Evolutionary conservation across 2,113 vertebrate species (phyloP).

Genomic region (Daphoenositta chrysoptera): DNA sequence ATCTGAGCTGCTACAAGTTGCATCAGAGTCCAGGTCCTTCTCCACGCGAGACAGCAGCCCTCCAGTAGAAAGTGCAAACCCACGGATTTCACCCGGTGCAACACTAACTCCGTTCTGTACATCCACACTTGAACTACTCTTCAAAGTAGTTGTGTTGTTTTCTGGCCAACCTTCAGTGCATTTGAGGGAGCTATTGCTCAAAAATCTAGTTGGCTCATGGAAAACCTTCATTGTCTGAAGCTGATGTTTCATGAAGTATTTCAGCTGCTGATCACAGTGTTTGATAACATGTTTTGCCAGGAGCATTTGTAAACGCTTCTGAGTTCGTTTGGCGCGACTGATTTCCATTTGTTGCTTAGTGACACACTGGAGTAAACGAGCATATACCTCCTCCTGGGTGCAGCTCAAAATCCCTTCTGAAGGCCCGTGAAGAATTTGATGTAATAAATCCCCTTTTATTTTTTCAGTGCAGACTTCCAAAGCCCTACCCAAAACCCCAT

Average conservation of each 20-base stretch:
- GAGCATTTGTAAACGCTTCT: constrained; percentile 82
- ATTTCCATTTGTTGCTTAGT: constrained; percentile 79
- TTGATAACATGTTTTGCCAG: constrained; percentile 80
- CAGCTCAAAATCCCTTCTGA: constrained; percentile 45
- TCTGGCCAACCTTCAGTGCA: constrained; percentile 58
- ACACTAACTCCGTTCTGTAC: constrained; percentile 22
- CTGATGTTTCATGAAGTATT: constrained; percentile 75
- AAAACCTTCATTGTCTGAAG: constrained; percentile 58
- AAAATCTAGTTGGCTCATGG: constrained; percentile 34
- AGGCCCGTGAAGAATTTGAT: constrained; percentile 44
- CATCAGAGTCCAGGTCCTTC: constrained; percentile 88
- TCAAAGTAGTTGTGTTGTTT: not conserved
- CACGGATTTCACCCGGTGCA: constrained; percentile 70
- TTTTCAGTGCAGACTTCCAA: constrained; percentile 47
- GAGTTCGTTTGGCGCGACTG: constrained; percentile 73
- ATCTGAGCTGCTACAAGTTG: constrained; percentile 91
- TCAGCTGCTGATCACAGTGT: constrained; percentile 83
- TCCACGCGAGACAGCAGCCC: constrained; percentile 78
- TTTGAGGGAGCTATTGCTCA: constrained; percentile 47
- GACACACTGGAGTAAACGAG: constrained; percentile 72
- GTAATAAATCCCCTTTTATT: constrained; percentile 62
- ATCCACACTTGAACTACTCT: constrained; percentile 26
- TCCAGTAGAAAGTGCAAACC: constrained; percentile 73
- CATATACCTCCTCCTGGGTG: constrained; percentile 59
- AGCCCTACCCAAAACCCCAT: constrained; percentile 64